Conservation (phyloP, 1,140 invertebrate species). For the Helicoverpa zea region DNA sequence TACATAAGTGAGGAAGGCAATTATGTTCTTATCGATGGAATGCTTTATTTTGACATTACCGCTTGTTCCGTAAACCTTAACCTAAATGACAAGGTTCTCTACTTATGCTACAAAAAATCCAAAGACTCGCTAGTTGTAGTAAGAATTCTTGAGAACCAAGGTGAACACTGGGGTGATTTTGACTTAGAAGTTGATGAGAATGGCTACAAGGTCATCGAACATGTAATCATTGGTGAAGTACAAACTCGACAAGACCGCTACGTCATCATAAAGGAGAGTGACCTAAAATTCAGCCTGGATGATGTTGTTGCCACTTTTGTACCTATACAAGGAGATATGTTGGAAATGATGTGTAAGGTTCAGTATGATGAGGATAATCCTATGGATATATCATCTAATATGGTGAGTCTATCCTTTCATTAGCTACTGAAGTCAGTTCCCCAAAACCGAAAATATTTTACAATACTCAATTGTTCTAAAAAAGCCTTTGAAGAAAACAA, state of each 20-base stretch:
- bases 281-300: slow-evolving; percentile 87
- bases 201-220: slow-evolving; percentile 81
- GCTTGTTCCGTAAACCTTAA: slow-evolving; percentile 63
- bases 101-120: slow-evolving; percentile 73
- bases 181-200: slow-evolving; percentile 71
- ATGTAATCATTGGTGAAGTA: slow-evolving; percentile 87
- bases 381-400: slow-evolving; percentile 67
- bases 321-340: slow-evolving; percentile 89
- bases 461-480: too few relatives aligned
- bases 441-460: too few relatives aligned
- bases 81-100: slow-evolving; percentile 77
- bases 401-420: slow-evolving; percentile 58
- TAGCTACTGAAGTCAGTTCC: too few relatives aligned
- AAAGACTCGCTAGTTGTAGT: slow-evolving; percentile 70
- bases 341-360: slow-evolving; percentile 87
- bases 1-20: slow-evolving; percentile 58
- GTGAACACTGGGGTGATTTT: slow-evolving; percentile 69
- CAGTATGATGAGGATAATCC: slow-evolving; percentile 85
- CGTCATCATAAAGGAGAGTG: slow-evolving; percentile 85
- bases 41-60: slow-evolving; percentile 71
- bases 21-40: slow-evolving; percentile 79
- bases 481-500: too few relatives aligned
- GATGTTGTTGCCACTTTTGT: slow-evolving; percentile 84
- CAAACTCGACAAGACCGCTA: slow-evolving; percentile 80
- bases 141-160: slow-evolving; percentile 75